Conservation (phyloP, 1,140 invertebrate species). For the Drosophila pandora region DNA sequence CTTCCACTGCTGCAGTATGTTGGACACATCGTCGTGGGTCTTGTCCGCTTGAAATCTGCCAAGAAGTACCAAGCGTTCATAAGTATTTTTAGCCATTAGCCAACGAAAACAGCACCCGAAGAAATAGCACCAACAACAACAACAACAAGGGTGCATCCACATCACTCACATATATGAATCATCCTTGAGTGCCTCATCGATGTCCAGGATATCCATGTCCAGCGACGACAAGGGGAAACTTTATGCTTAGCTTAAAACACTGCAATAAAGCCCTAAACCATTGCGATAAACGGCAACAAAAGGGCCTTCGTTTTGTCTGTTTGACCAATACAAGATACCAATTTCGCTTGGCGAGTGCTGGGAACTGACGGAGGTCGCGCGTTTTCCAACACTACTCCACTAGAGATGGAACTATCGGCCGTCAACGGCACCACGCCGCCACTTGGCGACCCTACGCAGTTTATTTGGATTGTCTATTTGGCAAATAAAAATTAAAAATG, state of each 20-base stretch:
- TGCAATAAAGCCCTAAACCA: conserved; percentile 32
- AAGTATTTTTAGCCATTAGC: conserved; percentile 52
- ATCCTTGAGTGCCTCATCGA: conserved; percentile 82
- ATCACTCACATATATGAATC: conserved; percentile 82
- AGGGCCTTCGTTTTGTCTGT: conserved; percentile 34
- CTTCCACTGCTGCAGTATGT: conserved; percentile 82
- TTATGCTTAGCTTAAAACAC: conserved; percentile 49
- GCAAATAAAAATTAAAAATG: conserved; percentile 8
- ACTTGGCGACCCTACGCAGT: conserved; percentile 8
- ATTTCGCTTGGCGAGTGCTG: conserved; percentile 31
- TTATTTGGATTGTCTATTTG: conserved; percentile 18
- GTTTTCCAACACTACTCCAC: neutral
- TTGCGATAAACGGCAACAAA: conserved; percentile 49
- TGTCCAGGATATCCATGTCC: conserved; percentile 82
- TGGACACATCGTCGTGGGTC: conserved; percentile 79
- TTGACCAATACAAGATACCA: conserved; percentile 48
- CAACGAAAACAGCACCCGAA: conserved; percentile 16
- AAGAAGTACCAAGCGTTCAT: conserved; percentile 23
- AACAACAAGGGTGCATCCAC: conserved; percentile 22
- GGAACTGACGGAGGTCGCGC: neutral
- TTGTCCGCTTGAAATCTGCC: conserved; percentile 80
- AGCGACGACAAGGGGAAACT: conserved; percentile 16
- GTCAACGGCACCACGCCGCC: neutral
- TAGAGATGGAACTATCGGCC: neutral
- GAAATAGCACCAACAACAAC: conserved; percentile 9